Base-by-base conservation (phyloP, 2,113 vertebrate genomes). In the Festucalex cinctus region DNA sequence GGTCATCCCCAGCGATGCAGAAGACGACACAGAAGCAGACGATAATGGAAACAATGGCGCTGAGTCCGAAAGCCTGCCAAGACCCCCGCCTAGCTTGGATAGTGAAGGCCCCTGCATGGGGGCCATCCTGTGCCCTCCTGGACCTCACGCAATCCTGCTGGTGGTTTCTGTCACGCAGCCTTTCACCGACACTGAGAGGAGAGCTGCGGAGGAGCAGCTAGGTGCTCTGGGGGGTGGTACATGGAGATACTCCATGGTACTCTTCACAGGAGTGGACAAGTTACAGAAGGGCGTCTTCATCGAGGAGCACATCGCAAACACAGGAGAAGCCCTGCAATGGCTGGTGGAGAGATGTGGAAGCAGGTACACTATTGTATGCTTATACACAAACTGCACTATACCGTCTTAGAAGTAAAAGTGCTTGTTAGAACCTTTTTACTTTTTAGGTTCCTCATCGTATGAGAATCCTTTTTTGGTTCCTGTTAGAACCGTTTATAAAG, bases 311-410 rank as follows among this genome's bases (percentile, higher is more conserved):
- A 92, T 92, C 46, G 81, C 84, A 0, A 87, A 89, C 71, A 90
- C 88, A 0, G 91, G 91, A 59, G 85, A 88, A 19, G 59, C 87
- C 16, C 80, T 92, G 66, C 91, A 91, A 80, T 88, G 88, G 88
- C 74, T 92, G 74, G 91, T 92, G 83, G 90, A 92, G 73, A 81
- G 85, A 60, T 91, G 90, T 67, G 88, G 90, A 36, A 91, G 86
- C 88, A 90, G 90, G 78, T 91, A 86, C 9, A 13, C 3, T 39
- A n/a, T 48, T 16, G 22, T 60, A 26, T n/a, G 1, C 39, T 32
- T 32, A n/a, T n/a, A n/a, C n/a, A n/a, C n/a, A n/a, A n/a, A n/a
- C n/a, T n/a, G n/a, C n/a, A n/a, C n/a, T n/a, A n/a, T n/a, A n/a
- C n/a, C n/a, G n/a, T n/a, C n/a, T n/a, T n/a, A n/a, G n/a, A n/a